Base-by-base conservation (phyloP, 2,888 invertebrate genomes). In the Gandaritis pyraliata region DNA sequence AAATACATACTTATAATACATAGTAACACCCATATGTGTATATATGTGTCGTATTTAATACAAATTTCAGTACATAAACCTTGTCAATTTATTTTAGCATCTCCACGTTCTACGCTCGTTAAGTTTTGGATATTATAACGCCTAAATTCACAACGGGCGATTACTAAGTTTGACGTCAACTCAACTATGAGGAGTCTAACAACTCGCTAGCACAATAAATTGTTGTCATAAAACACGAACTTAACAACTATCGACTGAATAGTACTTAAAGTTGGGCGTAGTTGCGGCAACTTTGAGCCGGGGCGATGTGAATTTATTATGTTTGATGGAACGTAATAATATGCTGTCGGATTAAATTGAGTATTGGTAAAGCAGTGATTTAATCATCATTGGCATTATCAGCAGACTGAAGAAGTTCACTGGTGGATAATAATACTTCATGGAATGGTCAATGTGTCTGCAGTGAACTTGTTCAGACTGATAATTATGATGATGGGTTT, bases 51-150 rank as follows among this genome's bases (percentile, higher is more conserved):
- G n/a, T n/a, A n/a, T n/a, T n/a, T n/a, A 23, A 23, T 23, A 2
- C 23, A 23, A 23, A 23, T 23, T 23, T 23, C 3, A 23, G 23
- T 5, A 23, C 23, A n/a, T n/a, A n/a, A n/a, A n/a, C 23, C 3
- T 47, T 41, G 38, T 61, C 56, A 0, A 12, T 38, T 7, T 33
- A 12, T 39, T n/a, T 61, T 55, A 52, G 0, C 45, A 16, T 8
- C 38, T 58, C 55, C 10, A 12, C 12, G 57, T 46, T 33, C 38
- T 38, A 6, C 63, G 70, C 65, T 80, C 69, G 77, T 72, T 76
- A 80, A 83, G 82, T 83, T 84, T 82, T 66, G 78, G 81, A 79
- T 82, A 81, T 78, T 78, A 81, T 80, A 82, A 80, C 75, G 71
- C 71, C 75, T 72, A 74, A 78, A 83, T 82, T 80, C 73, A 74